Percentiles rank a stretch among this genome's conserved stretches.
phyloP scores from a whole-genome alignment of 2,888 invertebrate species.

The Drosophila rubida region DNA sequence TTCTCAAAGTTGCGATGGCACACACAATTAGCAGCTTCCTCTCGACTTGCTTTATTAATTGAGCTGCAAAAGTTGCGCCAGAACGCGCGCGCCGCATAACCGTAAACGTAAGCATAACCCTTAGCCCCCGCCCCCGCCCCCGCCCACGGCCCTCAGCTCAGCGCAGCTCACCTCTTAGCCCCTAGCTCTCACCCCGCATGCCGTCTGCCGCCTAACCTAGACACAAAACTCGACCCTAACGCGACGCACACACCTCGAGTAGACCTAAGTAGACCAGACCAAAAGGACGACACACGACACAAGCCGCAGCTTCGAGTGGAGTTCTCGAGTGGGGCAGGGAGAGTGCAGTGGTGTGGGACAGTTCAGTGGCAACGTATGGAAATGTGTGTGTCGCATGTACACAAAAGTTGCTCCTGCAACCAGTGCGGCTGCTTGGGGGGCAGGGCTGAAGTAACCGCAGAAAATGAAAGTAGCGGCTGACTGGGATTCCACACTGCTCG shows the following conservation, averaged over 20 bases:
- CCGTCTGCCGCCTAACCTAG: constrained; percentile 34
- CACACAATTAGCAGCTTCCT: constrained; percentile 80
- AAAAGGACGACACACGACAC: constrained; percentile 52
- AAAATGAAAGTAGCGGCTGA: constrained; percentile 60
- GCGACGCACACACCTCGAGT: constrained; percentile 28
- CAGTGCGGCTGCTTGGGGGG: constrained; percentile 16
- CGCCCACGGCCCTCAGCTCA: no score
- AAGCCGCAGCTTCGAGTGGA: constrained; percentile 33
- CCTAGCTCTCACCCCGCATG: constrained; percentile 8
- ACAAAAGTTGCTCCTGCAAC: constrained; percentile 68
- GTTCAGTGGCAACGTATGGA: constrained; percentile 61
- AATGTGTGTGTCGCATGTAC: constrained; percentile 62
- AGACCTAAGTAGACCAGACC: constrained; percentile 25
- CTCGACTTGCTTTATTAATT: constrained; percentile 78
- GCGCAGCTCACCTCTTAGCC: constrained; percentile 9
- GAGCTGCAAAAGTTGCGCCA: constrained; percentile 76
- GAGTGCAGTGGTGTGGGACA: constrained; percentile 10
- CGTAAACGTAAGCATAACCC: constrained; percentile 55
- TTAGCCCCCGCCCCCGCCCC: constrained; percentile 31
- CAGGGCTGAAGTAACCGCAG: constrained; percentile 44
- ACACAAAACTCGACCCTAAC: constrained; percentile 30
- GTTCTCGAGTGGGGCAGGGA: background rate
- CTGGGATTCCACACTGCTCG: constrained; percentile 22
- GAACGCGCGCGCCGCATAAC: constrained; percentile 51
- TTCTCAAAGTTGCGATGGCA: constrained; percentile 57